Conservation (phyloP, 2,797 vertebrate genomes). For the Dromococcyx pavoninus region DNA sequence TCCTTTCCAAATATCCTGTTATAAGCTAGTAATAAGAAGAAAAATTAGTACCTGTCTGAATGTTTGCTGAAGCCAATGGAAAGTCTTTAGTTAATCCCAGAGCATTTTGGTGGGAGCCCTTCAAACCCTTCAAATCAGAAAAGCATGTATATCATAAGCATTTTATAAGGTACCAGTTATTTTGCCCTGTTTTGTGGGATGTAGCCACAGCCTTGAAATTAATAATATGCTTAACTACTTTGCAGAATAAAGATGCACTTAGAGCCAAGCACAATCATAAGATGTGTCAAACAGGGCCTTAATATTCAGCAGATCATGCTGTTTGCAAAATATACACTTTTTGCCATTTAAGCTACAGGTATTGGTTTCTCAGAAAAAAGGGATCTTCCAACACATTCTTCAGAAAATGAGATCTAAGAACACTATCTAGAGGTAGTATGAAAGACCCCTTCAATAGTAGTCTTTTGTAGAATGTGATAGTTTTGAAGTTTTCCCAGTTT, state of each 20-base stretch:
- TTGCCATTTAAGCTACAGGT: background rate
- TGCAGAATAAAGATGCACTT: background rate
- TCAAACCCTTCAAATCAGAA: background rate
- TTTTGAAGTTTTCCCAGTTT: background rate
- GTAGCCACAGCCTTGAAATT: background rate
- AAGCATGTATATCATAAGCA: slow-evolving; percentile 11
- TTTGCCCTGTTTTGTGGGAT: background rate
- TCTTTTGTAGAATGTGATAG: background rate
- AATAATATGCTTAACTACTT: background rate
- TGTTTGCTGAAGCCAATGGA: background rate
- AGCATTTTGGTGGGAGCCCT: background rate
- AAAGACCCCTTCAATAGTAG: background rate
- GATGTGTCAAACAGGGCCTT: background rate
- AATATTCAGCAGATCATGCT: background rate
- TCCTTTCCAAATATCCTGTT: background rate
- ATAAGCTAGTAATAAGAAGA: background rate
- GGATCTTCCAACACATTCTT: background rate
- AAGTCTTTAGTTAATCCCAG: background rate
- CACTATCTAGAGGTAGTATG: background rate
- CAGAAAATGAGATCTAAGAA: background rate
- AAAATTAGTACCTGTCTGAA: background rate
- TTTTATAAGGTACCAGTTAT: background rate
- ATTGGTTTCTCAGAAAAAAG: background rate
- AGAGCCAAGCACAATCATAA: background rate
- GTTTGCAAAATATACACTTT: background rate